Evolutionary conservation across 2,888 invertebrate genomes (phyloP).

Genomic region (Encarsia formosa): DNA sequence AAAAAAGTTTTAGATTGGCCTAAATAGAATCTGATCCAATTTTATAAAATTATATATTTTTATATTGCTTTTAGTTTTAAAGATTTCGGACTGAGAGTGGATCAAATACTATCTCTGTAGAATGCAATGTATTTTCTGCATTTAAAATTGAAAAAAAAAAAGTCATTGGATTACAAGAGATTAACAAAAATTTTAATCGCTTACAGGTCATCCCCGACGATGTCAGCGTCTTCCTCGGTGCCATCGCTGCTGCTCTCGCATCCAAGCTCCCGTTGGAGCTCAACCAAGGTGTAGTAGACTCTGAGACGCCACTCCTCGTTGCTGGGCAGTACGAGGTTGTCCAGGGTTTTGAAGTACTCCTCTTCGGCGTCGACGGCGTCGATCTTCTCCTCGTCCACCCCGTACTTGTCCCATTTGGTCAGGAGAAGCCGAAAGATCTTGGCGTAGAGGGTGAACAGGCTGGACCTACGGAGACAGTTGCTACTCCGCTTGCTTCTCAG

Average conservation of each 20-base stretch:
- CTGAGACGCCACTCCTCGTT: conserved; percentile 65
- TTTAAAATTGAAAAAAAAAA: neutral
- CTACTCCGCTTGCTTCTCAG: neutral
- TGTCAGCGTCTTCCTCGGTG: neutral
- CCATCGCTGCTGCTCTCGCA: conserved; percentile 23
- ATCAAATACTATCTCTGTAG: too few species aligned
- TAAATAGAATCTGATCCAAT: too few species aligned
- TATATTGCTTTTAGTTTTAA: neutral
- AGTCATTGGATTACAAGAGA: too few species aligned
- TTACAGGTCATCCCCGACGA: too few species aligned
- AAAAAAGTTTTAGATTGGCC: too few species aligned
- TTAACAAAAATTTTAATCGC: too few species aligned
- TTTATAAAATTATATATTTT: neutral
- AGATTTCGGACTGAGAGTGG: neutral
- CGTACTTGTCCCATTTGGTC: neutral
- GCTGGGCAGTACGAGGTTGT: conserved; percentile 64
- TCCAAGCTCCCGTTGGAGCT: conserved; percentile 59
- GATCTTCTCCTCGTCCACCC: conserved; percentile 11
- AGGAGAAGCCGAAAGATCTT: conserved; percentile 19
- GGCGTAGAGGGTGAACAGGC: conserved; percentile 20
- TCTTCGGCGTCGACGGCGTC: conserved; percentile 30
- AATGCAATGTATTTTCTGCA: neutral
- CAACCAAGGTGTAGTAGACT: conserved; percentile 66
- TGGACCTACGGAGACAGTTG: conserved; percentile 10
- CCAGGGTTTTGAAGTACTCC: conserved; percentile 48